Evolutionary conservation across 2,113 vertebrate species (phyloP), one percentile per base, ranked within the genome.

Genomic region (Gymnocephalus cernua): DNA sequence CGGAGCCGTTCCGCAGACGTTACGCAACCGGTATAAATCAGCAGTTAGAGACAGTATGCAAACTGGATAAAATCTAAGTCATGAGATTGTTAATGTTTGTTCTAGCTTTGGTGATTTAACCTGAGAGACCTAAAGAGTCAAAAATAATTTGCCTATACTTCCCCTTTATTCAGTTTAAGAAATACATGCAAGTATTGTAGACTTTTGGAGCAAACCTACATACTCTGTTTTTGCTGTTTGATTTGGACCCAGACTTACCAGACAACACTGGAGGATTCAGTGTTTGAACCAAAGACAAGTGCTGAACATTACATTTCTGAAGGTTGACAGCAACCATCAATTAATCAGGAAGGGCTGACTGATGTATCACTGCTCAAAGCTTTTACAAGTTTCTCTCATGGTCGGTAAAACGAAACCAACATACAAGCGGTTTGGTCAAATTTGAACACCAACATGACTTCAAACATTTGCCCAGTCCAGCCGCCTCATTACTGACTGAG

Each of bases 231-330:
- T 59, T 25, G 35, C 35, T 18, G 50, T 68, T 66, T 56, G 63
- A 25, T 64, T 75, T 71, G 18, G 48, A 67, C 27, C 15, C 72
- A 38, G 58, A 48, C 38, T 27, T 45, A 83, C 71, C 6, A 74
- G 41, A 58, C 4, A n/a, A 44, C 6, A 2, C 19, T 48, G 56
- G 29, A 62, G n/a, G 50, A 69, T 27, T 63, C 27, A 27, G 19
- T 32, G 48, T 70, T 23, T 53, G n/a, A 56, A 53, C 53, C 44
- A 66, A 72, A 65, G 32, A 56, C 51, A 44, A 21, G 29, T 32
- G 35, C 18, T 3, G 21, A 48, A 62, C 56, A 57, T 19, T 25
- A 41, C 25, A 23, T 44, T 41, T 64, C 27, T 41, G 66, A 56
- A 13, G 29, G 8, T 19, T n/a, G 23, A 65, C 19, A 8, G 68